A percentile compares a stretch with the other conserved stretches of the same genome.
These are phyloP conservation scores for Enteromius afrohamiltoni DNA, from an alignment of 2,797 vertebrate genomes.

Conservation along the genomic window DNA sequence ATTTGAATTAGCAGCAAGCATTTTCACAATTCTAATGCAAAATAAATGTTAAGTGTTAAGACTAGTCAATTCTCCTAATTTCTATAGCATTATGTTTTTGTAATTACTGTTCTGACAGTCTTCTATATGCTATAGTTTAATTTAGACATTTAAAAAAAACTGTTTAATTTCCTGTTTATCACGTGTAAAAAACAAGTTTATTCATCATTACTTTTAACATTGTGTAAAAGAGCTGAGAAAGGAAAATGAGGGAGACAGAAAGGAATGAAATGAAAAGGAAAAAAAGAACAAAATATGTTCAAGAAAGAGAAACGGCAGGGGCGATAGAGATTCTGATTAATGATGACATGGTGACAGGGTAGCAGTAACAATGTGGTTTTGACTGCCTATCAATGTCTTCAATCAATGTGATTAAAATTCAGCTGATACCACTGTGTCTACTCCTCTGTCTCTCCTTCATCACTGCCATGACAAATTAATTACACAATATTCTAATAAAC, in stretches of 20 bases:
- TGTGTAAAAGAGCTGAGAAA: background rate
- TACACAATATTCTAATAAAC: conserved; percentile 47
- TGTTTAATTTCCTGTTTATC: background rate
- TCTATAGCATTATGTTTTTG: background rate
- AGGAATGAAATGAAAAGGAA: conserved; percentile 42
- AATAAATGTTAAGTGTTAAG: background rate
- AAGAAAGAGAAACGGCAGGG: conserved; percentile 52
- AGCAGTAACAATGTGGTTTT: conserved; percentile 58
- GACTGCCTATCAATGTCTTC: conserved; percentile 65
- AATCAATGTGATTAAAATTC: conserved; percentile 69
- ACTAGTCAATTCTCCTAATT: conserved; percentile 1
- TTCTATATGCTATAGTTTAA: background rate
- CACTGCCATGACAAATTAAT: conserved; percentile 48
- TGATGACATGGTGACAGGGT: conserved; percentile 49
- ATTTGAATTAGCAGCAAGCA: conserved; percentile 11
- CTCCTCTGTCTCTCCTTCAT: conserved; percentile 44
- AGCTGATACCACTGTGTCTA: conserved; percentile 50
- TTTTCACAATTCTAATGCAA: background rate
- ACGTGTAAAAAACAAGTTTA: background rate
- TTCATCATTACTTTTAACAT: conserved; percentile 9
- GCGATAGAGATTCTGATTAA: conserved; percentile 40
- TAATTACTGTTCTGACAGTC: conserved; percentile 2
- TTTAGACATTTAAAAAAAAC: background rate
- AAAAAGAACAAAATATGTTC: conserved; percentile 49
- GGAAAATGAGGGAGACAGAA: conserved; percentile 5